Evolutionary conservation across 2,797 vertebrate species (phyloP).

Genomic region (Liparis tanakae): DNA sequence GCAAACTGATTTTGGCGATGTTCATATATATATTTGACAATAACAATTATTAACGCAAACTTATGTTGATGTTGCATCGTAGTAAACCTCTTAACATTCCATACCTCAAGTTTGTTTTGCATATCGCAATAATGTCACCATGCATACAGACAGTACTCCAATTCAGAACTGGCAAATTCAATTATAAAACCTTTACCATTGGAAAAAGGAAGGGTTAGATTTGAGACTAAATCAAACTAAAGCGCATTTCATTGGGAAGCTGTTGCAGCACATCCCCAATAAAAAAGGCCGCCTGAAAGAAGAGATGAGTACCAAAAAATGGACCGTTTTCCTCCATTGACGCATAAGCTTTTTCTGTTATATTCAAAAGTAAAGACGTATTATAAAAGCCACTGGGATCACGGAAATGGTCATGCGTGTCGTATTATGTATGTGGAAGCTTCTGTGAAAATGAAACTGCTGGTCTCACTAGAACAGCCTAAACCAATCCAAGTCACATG

Average conservation of each 20-base stretch:
- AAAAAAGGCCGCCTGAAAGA: too few species aligned
- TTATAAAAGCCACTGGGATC: conserved; percentile 1
- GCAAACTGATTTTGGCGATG: neutral
- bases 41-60: neutral
- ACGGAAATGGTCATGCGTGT: neutral
- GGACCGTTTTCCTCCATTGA: too few species aligned
- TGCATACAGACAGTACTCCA: neutral
- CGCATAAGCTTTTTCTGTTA: too few species aligned
- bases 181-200: neutral
- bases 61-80: neutral
- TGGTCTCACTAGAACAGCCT: neutral
- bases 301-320: too few species aligned
- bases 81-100: neutral
- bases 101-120: neutral
- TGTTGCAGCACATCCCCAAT: too few species aligned
- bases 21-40: neutral
- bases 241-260: too few species aligned
- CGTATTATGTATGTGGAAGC: neutral
- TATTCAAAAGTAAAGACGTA: neutral
- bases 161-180: neutral
- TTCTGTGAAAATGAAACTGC: neutral
- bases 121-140: neutral
- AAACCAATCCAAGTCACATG: neutral
- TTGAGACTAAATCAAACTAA: neutral
- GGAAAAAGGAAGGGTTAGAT: neutral